Conservation (phyloP, 2,797 vertebrate genomes). For the Eurystomus glaucurus region DNA sequence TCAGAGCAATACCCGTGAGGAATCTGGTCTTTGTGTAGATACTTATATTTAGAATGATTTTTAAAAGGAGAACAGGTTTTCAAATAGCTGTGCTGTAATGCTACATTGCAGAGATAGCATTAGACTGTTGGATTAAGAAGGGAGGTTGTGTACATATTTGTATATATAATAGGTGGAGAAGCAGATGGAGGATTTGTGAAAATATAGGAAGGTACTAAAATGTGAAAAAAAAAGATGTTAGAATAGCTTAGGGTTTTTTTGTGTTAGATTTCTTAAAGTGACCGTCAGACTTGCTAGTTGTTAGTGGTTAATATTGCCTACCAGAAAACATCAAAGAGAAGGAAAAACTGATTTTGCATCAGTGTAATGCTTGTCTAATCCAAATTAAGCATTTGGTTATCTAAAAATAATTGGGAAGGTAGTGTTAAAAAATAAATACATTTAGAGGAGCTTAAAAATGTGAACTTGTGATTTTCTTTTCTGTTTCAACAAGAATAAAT, state of each 20-base stretch:
- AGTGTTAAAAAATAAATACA: neutral
- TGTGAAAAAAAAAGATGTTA: neutral
- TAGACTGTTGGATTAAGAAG: neutral
- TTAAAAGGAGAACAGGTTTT: neutral
- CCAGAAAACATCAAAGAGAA: neutral
- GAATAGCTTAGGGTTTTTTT: neutral
- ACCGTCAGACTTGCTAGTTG: neutral
- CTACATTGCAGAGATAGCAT: neutral
- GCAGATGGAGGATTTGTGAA: neutral
- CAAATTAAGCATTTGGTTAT: neutral
- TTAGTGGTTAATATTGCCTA: neutral
- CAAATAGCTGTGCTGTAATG: neutral
- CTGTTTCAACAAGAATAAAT: neutral
- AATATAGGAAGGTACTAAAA: neutral
- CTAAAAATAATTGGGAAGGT: neutral
- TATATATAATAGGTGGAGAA: neutral
- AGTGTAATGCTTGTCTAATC: neutral
- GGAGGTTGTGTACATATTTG: neutral
- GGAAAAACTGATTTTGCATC: neutral
- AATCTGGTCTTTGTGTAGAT: slow-evolving; percentile 15
- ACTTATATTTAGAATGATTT: slow-evolving; percentile 54
- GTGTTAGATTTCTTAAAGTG: neutral
- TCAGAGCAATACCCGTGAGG: neutral
- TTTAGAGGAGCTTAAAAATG: neutral
- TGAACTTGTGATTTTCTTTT: neutral